A percentile compares a stretch with the other conserved stretches of the same genome.
phyloP scores from a whole-genome alignment of 2,113 vertebrate genomes.

The Scalopus aquaticus region DNA sequence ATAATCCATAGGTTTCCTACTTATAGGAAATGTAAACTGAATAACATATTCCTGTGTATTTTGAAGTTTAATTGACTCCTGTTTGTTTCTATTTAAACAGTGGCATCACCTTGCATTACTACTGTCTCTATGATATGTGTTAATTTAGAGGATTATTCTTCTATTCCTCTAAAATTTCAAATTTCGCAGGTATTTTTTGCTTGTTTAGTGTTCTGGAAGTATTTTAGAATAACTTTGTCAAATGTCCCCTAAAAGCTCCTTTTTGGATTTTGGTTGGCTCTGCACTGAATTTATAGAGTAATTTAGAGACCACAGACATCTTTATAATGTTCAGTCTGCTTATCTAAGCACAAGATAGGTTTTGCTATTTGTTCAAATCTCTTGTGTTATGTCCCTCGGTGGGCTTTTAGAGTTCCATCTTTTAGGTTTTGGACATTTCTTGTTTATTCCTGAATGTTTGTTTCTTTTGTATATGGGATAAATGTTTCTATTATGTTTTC shows the following conservation, averaged over 20 bases:
- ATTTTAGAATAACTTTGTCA: conserved; percentile 13
- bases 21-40: background rate
- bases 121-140: background rate
- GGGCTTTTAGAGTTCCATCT: background rate
- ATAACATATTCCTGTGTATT: background rate
- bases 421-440: background rate
- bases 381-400: background rate
- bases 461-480: conserved; percentile 13
- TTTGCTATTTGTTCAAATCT: background rate
- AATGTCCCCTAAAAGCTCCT: background rate
- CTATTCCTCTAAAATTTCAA: background rate
- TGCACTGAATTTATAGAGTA: conserved; percentile 8
- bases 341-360: background rate
- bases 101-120: background rate
- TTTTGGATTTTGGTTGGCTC: background rate
- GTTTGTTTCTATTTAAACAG: background rate
- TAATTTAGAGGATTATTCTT: background rate
- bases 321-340: background rate
- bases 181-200: background rate
- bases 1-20: background rate
- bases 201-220: background rate
- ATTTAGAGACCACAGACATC: background rate
- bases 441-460: conserved; percentile 35
- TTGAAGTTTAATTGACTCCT: background rate
- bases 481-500: conserved; percentile 22